Evolutionary conservation across 2,888 invertebrate species (phyloP), one percentile per base, ranked within the genome.

Genomic region (Sepiola atlantica): DNA sequence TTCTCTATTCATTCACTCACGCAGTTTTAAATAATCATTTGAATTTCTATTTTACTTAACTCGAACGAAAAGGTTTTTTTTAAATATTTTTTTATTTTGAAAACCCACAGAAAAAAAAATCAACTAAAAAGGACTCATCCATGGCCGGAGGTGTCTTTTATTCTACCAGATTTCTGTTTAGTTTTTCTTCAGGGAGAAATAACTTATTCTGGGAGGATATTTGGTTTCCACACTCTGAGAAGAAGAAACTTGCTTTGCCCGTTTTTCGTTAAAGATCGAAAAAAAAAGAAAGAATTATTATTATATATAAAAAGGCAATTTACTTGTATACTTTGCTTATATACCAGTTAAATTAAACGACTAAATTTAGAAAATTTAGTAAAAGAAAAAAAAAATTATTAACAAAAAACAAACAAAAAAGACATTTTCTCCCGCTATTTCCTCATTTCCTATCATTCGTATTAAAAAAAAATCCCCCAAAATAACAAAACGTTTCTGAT

Each of bases 121-220:
- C 54, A 14, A 16, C 54, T 14, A n/a, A 92, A 92, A 92, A 92
- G 54, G 92, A 92, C 54, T 45, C 54, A 92, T 92, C 92, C 54
- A 92, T 92, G 92, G 92, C 92, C 92, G 92, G 92, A 92, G 92
- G 45, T n/a, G 54, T 24, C 92, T 92, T 10, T 92, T 92, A 92
- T 77, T 77, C n/a, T 77, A 77, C 32, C 28, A 92, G 92, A 92
- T 54, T 54, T n/a, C n/a, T 21, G 45, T 92, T 92, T 92, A 35
- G 54, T 92, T 92, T 92, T 92, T 55, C 92, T 92, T 92, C 92
- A 92, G 24, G 28, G 0, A 92, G n/a, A 18, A 92, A 92, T 55
- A 55, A 54, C 45, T 55, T 92, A 92, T 92, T 92, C 28, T 92
- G 92, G 92, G 92, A 55, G 1, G 92, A 92, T 54, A 92, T 92